A percentile compares a stretch with the other conserved stretches of the same genome.
These are phyloP conservation scores for Sitobion miscanthi DNA, from an alignment of 1,140 invertebrate species.

Conservation along the genomic window DNA sequence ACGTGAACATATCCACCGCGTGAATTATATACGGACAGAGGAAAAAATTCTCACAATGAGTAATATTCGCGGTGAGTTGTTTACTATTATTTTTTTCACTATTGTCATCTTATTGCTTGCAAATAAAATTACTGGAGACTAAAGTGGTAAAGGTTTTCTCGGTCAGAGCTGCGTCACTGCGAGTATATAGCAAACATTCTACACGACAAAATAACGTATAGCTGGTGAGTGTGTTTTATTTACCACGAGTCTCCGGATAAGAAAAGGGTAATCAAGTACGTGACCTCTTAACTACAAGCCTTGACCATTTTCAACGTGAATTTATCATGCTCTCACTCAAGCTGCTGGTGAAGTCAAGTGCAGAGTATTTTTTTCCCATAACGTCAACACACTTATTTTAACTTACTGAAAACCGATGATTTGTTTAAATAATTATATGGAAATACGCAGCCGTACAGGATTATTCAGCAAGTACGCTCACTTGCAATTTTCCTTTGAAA, in stretches of 20 bases:
- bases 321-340: not conserved
- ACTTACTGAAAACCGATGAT: not conserved
- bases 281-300: slow-evolving; percentile 25
- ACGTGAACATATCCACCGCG: too few relatives aligned
- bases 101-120: not conserved
- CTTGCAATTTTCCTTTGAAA: not conserved
- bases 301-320: not conserved
- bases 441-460: not conserved
- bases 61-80: not conserved
- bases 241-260: not conserved
- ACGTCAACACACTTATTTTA: not conserved
- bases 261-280: slow-evolving; percentile 33
- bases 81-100: not conserved
- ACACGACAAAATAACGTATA: not conserved
- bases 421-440: not conserved
- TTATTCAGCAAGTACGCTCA: too few relatives aligned
- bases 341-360: not conserved
- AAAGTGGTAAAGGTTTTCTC: not conserved
- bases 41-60: not conserved
- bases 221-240: not conserved
- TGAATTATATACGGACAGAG: not conserved
- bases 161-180: not conserved
- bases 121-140: not conserved
- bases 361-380: not conserved
- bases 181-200: not conserved